Percentiles rank a stretch among this genome's conserved stretches.
phyloP scores from a whole-genome alignment of 1,140 invertebrate species.

The Pseudomyrmex concolor region DNA sequence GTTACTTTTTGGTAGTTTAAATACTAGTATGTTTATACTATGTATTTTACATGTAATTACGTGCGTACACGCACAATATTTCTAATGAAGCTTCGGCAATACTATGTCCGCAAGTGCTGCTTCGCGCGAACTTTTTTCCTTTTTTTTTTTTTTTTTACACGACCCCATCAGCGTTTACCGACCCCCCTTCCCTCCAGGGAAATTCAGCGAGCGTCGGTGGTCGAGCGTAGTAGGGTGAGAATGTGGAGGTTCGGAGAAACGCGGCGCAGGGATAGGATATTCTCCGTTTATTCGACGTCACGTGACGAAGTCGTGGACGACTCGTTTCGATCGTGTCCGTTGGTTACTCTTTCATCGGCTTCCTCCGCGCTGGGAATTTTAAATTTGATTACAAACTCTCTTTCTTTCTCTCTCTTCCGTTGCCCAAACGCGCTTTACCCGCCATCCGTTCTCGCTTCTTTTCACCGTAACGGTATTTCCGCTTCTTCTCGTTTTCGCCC shows the following conservation, averaged over 20 bases:
- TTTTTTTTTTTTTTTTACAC: slow-evolving; percentile 46
- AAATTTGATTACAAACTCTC: slow-evolving; percentile 80
- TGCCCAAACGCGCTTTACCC: slow-evolving; percentile 46
- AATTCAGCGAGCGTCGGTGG: slow-evolving; percentile 72
- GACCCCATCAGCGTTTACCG: slow-evolving; percentile 34
- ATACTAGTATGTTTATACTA: too few species aligned
- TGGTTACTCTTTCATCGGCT: slow-evolving; percentile 83
- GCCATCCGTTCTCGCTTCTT: slow-evolving; percentile 3
- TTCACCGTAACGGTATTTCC: background rate
- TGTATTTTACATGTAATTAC: too few species aligned
- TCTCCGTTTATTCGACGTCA: slow-evolving; percentile 81
- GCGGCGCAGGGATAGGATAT: slow-evolving; percentile 48
- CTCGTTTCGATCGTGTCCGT: slow-evolving; percentile 80
- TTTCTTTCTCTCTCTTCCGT: too few species aligned
- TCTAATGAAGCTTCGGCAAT: slow-evolving; percentile 32
- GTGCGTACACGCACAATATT: slow-evolving; percentile 5
- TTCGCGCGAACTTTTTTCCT: slow-evolving; percentile 25
- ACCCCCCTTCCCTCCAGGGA: slow-evolving; percentile 73
- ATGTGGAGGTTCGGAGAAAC: slow-evolving; percentile 48
- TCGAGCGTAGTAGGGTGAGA: slow-evolving; percentile 14
- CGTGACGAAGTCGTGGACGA: slow-evolving; percentile 74
- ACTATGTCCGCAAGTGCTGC: slow-evolving; percentile 3
- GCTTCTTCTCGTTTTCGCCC: slow-evolving; percentile 19
- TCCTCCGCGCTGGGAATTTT: slow-evolving; percentile 81
- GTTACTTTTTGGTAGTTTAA: too few species aligned